Evolutionary conservation across 2,797 vertebrate genomes (phyloP).

Genomic region (Remorina albescens): DNA sequence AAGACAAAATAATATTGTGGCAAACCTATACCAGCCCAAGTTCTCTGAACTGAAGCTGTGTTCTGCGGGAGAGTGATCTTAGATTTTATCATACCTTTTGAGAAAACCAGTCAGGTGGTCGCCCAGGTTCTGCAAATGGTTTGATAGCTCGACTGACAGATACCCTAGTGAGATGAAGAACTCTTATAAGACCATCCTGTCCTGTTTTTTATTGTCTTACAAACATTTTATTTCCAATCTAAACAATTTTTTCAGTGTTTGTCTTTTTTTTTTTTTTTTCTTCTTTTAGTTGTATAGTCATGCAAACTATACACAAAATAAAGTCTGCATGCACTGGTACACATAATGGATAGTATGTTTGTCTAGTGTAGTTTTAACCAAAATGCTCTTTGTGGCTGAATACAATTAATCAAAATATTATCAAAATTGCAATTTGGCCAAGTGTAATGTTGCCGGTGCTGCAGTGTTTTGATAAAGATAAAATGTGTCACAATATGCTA

Average conservation of each 20-base stretch:
- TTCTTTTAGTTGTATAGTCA: neutral
- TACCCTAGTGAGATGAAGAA: conserved; percentile 85
- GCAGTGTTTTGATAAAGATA: too few relatives aligned
- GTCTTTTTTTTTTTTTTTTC: neutral
- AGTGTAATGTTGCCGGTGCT: too few relatives aligned
- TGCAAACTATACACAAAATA: conserved; percentile 15
- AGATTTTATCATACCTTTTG: conserved; percentile 88
- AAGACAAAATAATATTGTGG: neutral
- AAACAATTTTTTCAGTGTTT: too few relatives aligned
- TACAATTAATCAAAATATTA: too few relatives aligned
- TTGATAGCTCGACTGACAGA: conserved; percentile 98
- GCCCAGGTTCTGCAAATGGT: conserved; percentile 95
- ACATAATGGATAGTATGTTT: neutral
- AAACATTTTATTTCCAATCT: neutral
- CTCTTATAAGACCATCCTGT: neutral
- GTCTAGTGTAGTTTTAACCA: neutral
- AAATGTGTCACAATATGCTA: too few relatives aligned
- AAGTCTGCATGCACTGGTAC: neutral
- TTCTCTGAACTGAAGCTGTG: neutral
- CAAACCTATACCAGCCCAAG: conserved; percentile 7
- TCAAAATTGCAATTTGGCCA: too few relatives aligned
- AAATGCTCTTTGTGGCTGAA: too few relatives aligned
- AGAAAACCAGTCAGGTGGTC: conserved; percentile 98
- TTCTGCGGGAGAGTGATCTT: neutral
- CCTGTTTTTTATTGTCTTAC: neutral